Conservation (phyloP, 2,113 vertebrate species). For the Syrmaticus mikado region DNA sequence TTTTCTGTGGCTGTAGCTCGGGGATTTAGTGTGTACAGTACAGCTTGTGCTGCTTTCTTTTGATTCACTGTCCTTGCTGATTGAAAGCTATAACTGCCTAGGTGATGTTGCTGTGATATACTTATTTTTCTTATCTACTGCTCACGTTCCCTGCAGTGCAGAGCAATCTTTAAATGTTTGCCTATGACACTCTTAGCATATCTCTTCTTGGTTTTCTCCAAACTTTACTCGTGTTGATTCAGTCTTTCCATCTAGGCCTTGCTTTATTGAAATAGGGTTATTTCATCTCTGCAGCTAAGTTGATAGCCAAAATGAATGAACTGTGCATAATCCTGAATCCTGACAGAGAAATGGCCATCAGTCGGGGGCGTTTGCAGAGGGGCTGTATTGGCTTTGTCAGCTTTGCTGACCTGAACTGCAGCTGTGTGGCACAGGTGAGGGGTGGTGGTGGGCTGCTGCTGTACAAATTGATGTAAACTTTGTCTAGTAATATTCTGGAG, state of each 20-base stretch:
- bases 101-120: not conserved
- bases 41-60: not conserved
- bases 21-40: rapidly evolving
- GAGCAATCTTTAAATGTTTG: not conserved
- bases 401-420: not conserved
- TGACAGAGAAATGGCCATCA: not conserved
- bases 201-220: not conserved
- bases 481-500: not conserved
- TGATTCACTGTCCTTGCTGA: not conserved
- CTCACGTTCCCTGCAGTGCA: rapidly evolving
- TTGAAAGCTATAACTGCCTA: not conserved
- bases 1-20: rapidly evolving
- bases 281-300: not conserved
- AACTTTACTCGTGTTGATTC: not conserved
- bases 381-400: not conserved
- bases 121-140: not conserved
- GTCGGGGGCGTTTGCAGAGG: not conserved
- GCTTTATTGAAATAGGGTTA: not conserved
- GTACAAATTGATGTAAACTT: not conserved
- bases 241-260: not conserved
- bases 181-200: not conserved
- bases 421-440: not conserved
- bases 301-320: not conserved
- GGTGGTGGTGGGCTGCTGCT: not conserved
- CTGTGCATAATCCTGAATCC: not conserved